Conservation (phyloP, 2,888 invertebrate genomes). For the Phyllotreta striolata region DNA sequence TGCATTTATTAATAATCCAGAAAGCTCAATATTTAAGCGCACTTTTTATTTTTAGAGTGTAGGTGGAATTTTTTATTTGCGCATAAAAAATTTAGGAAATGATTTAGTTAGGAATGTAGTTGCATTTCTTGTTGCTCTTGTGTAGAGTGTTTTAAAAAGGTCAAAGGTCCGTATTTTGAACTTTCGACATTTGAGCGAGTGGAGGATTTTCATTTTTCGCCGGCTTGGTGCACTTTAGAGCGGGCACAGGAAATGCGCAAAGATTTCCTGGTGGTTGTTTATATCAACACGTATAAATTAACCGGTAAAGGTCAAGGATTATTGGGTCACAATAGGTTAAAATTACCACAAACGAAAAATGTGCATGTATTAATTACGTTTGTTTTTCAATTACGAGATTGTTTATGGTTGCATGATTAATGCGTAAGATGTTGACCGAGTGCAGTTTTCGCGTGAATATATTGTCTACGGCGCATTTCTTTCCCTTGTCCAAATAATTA, state of each 20-base stretch:
- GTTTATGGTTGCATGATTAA: too few species aligned
- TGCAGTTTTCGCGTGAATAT: too few species aligned
- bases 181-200: constrained; percentile 20
- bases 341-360: background rate
- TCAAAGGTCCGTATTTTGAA: constrained; percentile 14
- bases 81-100: too few species aligned
- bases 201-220: constrained; percentile 14
- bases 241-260: constrained; percentile 6
- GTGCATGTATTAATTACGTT: too few species aligned
- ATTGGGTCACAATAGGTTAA: constrained; percentile 1
- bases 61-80: too few species aligned
- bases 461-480: too few species aligned
- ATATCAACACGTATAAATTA: constrained; percentile 3
- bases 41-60: too few species aligned
- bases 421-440: too few species aligned
- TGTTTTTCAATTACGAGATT: too few species aligned
- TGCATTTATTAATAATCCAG: too few species aligned
- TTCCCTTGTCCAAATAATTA: too few species aligned
- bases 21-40: too few species aligned
- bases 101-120: background rate
- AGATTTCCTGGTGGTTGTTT: background rate
- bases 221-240: constrained; percentile 10
- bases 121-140: background rate
- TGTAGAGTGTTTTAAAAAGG: background rate
- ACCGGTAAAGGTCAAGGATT: constrained; percentile 13